phyloP scores from a whole-genome alignment of 2,797 vertebrate genomes.

The Gymnothorax javanicus region DNA sequence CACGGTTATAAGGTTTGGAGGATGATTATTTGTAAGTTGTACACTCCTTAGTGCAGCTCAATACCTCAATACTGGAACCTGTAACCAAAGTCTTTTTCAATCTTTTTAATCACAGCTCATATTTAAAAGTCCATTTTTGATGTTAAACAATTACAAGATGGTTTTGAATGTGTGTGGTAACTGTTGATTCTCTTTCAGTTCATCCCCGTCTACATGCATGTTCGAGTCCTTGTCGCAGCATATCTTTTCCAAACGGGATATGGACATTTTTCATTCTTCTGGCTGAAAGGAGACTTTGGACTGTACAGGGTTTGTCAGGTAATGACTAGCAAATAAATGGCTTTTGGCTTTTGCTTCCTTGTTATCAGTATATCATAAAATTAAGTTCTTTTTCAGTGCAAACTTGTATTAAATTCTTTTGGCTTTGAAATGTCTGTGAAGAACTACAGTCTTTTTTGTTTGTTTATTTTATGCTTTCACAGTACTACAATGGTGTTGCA shows the following conservation, averaged over 20 bases:
- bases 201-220: conserved; percentile 97
- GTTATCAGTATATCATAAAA: not conserved
- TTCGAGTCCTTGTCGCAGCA: conserved; percentile 94
- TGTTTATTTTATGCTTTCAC: no score
- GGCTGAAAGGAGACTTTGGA: conserved; percentile 97
- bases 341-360: not conserved
- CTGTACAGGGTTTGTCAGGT: conserved; percentile 96
- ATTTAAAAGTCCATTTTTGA: not conserved
- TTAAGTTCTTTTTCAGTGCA: not conserved
- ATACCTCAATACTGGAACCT: no score
- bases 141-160: not conserved
- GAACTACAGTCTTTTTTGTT: no score
- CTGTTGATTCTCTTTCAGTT: conserved; percentile 74
- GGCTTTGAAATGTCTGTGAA: no score
- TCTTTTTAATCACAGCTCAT: no score
- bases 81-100: no score
- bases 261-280: conserved; percentile 98
- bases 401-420: no score
- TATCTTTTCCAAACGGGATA: conserved; percentile 99
- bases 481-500: no score
- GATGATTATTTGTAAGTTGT: no score
- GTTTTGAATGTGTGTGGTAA: not conserved
- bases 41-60: no score
- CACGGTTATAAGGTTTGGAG: no score
- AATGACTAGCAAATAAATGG: conserved; percentile 33